Evolutionary conservation across 35 echinoderm and acorn worm genomes (phyloP).

Genomic region (Eucidaris tribuloides): DNA sequence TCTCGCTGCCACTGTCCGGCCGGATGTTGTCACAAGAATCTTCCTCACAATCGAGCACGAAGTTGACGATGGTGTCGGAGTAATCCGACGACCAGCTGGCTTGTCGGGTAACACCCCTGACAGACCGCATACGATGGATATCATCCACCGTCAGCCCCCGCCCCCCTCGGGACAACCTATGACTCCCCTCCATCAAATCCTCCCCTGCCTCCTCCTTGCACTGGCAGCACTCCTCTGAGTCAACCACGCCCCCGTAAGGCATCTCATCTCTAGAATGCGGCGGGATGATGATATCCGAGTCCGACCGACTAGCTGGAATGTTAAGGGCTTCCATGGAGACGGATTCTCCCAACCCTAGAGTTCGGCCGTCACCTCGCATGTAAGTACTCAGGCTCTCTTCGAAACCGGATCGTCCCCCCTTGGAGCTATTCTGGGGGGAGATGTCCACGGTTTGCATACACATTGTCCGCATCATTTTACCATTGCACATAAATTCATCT

Average conservation of each 20-base stretch:
- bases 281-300: no score
- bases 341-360: background rate
- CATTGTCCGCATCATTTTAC: slow-evolving; percentile 12
- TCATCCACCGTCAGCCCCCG: slow-evolving; percentile 29
- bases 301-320: background rate
- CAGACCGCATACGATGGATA: background rate
- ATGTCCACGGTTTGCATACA: background rate
- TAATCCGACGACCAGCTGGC: slow-evolving; percentile 30
- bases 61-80: slow-evolving; percentile 48
- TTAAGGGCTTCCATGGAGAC: no score
- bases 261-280: background rate
- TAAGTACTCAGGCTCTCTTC: background rate
- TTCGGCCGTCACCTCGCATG: background rate
- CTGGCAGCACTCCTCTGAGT: background rate
- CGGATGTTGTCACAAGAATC: background rate
- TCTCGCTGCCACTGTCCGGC: slow-evolving; percentile 25
- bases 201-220: background rate
- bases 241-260: background rate
- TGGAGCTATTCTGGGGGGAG: background rate
- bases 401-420: background rate
- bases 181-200: background rate
- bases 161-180: background rate
- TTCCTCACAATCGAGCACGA: slow-evolving; percentile 5
- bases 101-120: background rate
- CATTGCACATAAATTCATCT: slow-evolving; percentile 29